phyloP scores from a whole-genome alignment of 1,140 invertebrate genomes.

The Chrysoperla carnea region DNA sequence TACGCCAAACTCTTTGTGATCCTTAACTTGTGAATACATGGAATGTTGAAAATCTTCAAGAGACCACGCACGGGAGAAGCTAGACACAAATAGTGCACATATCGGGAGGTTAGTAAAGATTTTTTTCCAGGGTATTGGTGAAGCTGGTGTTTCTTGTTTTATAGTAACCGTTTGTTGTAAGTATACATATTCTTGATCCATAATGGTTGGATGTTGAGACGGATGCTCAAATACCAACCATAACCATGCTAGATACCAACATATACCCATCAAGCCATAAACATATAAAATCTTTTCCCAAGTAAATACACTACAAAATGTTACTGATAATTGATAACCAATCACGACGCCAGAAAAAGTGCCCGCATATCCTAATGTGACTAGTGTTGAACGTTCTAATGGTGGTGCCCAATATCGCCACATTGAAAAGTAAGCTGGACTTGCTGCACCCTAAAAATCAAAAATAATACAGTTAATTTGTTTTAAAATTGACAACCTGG shows the following conservation, averaged over 20 bases:
- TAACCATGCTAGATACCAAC: slow-evolving; percentile 55
- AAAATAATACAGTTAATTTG: not conserved
- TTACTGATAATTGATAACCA: slow-evolving; percentile 87
- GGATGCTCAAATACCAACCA: slow-evolving; percentile 91
- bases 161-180: slow-evolving; percentile 69
- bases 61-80: slow-evolving; percentile 93
- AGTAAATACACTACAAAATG: slow-evolving; percentile 70
- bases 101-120: slow-evolving; percentile 95
- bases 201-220: slow-evolving; percentile 83
- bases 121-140: slow-evolving; percentile 81
- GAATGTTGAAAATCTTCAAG: too few relatives aligned
- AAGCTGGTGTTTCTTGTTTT: slow-evolving; percentile 53
- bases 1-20: too few relatives aligned
- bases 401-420: slow-evolving; percentile 99
- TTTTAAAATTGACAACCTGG: too few relatives aligned
- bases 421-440: slow-evolving; percentile 97
- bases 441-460: slow-evolving; percentile 78
- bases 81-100: slow-evolving; percentile 97
- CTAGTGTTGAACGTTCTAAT: slow-evolving; percentile 85
- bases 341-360: slow-evolving; percentile 90
- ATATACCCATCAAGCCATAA: slow-evolving; percentile 59
- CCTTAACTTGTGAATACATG: too few relatives aligned
- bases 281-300: slow-evolving; percentile 97
- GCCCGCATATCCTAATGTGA: slow-evolving; percentile 94
- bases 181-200: slow-evolving; percentile 76